Evolutionary conservation across 2,888 invertebrate genomes (phyloP).

Genomic region (Chymomyza caudatula): DNA sequence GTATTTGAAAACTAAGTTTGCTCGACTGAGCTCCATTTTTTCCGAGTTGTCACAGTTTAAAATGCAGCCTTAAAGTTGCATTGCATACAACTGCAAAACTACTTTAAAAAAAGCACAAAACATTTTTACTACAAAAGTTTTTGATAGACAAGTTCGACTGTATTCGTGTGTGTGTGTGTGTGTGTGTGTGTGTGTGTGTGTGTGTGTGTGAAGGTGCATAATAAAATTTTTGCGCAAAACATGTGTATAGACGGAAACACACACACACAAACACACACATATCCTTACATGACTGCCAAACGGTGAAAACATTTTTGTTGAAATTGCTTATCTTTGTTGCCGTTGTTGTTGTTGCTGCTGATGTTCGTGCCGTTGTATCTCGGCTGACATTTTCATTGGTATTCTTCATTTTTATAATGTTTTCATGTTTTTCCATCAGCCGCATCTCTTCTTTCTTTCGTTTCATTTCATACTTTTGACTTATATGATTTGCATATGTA

Average conservation of each 20-base stretch:
- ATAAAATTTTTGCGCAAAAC: constrained; percentile 64
- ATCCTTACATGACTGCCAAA: constrained; percentile 5
- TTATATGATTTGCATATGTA: constrained; percentile 67
- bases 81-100: too few relatives aligned
- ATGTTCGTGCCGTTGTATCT: constrained; percentile 45
- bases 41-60: too few relatives aligned
- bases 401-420: constrained; percentile 67
- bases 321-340: constrained; percentile 64
- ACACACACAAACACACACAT: background rate
- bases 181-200: constrained; percentile 40
- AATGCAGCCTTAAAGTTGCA: too few relatives aligned
- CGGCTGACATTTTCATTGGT: constrained; percentile 66
- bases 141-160: background rate
- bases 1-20: too few relatives aligned
- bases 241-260: constrained; percentile 44
- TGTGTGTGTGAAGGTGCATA: constrained; percentile 55
- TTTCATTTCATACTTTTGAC: constrained; percentile 51
- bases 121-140: too few relatives aligned
- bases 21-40: too few relatives aligned
- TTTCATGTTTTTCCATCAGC: constrained; percentile 10
- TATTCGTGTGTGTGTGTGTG: background rate
- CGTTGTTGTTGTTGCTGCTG: background rate
- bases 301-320: constrained; percentile 56
- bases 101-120: too few relatives aligned
- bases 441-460: background rate